These are phyloP conservation scores for Poecile atricapillus DNA, from an alignment of 2,113 vertebrate species.

Conservation along the genomic window DNA sequence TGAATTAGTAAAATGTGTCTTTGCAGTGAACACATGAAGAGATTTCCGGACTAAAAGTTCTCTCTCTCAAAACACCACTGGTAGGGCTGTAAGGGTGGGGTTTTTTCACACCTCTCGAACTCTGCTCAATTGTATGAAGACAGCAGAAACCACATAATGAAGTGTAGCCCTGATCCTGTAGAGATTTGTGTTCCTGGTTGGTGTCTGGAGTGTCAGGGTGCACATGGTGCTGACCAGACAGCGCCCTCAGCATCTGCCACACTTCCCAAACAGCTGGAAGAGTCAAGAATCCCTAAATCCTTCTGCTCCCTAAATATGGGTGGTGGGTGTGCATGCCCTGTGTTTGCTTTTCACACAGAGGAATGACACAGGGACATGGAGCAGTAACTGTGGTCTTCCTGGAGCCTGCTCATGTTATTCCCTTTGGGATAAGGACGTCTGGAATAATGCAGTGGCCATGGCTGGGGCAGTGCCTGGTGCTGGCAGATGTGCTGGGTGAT, in stretches of 20 bases:
- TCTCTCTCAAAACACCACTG: not conserved
- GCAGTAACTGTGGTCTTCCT: not conserved
- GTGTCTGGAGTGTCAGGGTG: not conserved
- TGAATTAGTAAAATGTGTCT: not conserved
- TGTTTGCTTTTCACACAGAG: not conserved
- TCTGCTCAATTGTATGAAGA: not conserved
- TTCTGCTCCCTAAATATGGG: not conserved
- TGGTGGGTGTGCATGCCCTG: not conserved
- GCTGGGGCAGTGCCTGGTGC: not conserved
- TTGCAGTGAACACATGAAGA: not conserved
- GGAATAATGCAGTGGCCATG: rapidly evolving
- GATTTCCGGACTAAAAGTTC: not conserved
- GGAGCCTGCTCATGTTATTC: not conserved
- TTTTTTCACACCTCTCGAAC: not conserved
- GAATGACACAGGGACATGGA: rapidly evolving
- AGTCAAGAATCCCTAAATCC: not conserved
- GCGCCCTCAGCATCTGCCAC: not conserved
- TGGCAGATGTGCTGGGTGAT: not conserved
- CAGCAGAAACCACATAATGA: not conserved
- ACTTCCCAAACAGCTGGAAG: not conserved
- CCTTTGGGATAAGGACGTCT: not conserved
- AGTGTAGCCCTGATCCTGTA: not conserved
- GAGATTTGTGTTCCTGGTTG: not conserved
- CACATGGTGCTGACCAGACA: not conserved
- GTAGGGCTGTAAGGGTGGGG: not conserved